Percentiles rank a stretch among this genome's conserved stretches.
phyloP scores from a whole-genome alignment of 2,888 invertebrate species.

The Bembecia ichneumoniformis region DNA sequence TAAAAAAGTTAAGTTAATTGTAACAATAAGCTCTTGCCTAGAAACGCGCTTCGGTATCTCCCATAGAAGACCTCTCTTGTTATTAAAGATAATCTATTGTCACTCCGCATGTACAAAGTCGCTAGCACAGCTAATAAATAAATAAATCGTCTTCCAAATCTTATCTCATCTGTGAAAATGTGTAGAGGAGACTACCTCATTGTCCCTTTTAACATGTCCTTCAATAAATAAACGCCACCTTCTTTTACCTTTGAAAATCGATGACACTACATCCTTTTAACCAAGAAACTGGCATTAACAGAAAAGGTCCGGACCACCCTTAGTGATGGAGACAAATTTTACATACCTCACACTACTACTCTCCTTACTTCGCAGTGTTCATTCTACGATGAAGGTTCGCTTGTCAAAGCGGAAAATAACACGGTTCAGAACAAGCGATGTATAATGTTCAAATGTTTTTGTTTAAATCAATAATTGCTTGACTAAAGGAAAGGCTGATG shows the following conservation, averaged over 20 bases:
- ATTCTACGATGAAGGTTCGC: neutral
- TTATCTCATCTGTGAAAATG: no score
- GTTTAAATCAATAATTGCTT: neutral
- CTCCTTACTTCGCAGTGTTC: neutral
- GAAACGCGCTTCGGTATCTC: no score
- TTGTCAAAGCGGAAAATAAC: no score
- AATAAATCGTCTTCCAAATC: no score
- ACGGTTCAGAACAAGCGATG: no score
- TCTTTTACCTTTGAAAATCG: neutral
- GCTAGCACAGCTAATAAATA: no score
- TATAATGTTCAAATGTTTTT: neutral
- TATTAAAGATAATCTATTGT: no score
- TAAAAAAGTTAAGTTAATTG: no score
- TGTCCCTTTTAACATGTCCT: neutral
- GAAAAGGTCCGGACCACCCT: slow-evolving; percentile 4
- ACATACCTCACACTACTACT: neutral
- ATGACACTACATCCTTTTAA: slow-evolving; percentile 5
- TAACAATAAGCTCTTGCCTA: no score
- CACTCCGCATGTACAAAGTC: no score
- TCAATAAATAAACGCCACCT: neutral
- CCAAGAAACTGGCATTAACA: slow-evolving; percentile 5
- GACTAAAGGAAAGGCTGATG: neutral
- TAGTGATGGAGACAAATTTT: slow-evolving; percentile 7
- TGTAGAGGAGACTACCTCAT: neutral
- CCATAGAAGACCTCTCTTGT: no score